A percentile compares a stretch with the other conserved stretches of the same genome.
phyloP scores from a whole-genome alignment of 2,888 invertebrate species.

The Ferdinandea cuprea region DNA sequence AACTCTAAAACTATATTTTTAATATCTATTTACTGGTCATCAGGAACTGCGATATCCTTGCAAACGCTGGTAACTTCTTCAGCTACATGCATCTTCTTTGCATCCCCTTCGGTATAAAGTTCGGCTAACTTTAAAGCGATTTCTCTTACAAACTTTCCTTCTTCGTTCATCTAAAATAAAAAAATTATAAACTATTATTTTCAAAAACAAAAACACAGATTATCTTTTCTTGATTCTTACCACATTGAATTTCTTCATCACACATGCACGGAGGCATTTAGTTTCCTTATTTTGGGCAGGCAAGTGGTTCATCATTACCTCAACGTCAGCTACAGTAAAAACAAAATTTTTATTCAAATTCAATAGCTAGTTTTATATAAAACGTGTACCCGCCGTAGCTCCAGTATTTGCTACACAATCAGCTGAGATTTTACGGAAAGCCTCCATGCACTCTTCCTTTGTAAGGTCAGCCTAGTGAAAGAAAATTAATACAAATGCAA shows the following conservation, averaged over 20 bases:
- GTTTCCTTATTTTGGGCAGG: conserved; percentile 77
- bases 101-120: conserved; percentile 76
- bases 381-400: conserved; percentile 3
- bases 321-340: conserved; percentile 78
- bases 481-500: background rate
- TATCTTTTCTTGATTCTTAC: conserved; percentile 76
- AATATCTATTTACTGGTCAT: conserved; percentile 80
- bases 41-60: conserved; percentile 76
- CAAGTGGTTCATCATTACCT: conserved; percentile 78
- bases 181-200: background rate
- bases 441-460: background rate
- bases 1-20: background rate
- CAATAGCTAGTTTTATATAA: background rate
- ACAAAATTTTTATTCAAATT: background rate
- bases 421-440: background rate
- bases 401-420: conserved; percentile 7
- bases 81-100: conserved; percentile 76
- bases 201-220: background rate
- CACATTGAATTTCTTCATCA: conserved; percentile 79
- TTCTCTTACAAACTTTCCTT: conserved; percentile 79
- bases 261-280: conserved; percentile 81
- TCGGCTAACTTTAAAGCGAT: conserved; percentile 76
- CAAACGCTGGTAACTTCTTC: conserved; percentile 77
- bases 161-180: conserved; percentile 77
- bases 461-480: conserved; percentile 4